Base-by-base conservation (phyloP, 2,113 vertebrate species). In the Panurus biarmicus region DNA sequence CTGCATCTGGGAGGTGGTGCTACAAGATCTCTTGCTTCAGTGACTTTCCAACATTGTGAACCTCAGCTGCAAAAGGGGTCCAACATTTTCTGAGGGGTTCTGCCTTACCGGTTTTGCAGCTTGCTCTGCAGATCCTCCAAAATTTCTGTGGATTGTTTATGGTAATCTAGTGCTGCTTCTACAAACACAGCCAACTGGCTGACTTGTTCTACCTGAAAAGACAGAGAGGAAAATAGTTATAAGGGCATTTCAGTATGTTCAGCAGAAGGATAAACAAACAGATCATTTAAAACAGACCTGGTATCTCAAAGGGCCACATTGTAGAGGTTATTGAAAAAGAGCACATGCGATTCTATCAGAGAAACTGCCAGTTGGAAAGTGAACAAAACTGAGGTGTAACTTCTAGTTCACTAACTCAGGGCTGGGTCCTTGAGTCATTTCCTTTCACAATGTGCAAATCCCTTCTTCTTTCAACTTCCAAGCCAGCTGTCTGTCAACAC, bases 171-270 rank as follows among this genome's bases (percentile, higher is more conserved):
- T 0, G 98, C 98, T 3, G 99, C 98, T 95, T 99, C 98, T 35
- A 99, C 96, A 79, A 99, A 98, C 50, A 98, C 98, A 1, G 98
- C 96, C 95, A 99, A 85, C 97, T 99, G 99, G 96, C 98, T 98
- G 77, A 99, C 98, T 96, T 99, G 99, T 76, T 99, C 99, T 93
- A 99, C 97, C 99, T 99, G 86, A 69, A 97, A 97, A 95, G 28
- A 71, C 26, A 87, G 54, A 94, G 60, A 19, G 57, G 65, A 92
- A 90, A 95, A 84, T 10, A 69, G 47, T 5, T 78, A 35, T 70
- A 76, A 95, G 85, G 47, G 74, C 35, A 54, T 58, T 60, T 85
- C 33, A 62, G 44, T 38, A 35, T 66, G 19, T 54, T 89, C 45
- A 85, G 78, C 71, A 87, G n/a, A 67, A 89, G 29, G 65, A 82